These are phyloP conservation scores for Triops cancriformis DNA, from an alignment of 1,140 invertebrate genomes.

Conservation along the genomic window DNA sequence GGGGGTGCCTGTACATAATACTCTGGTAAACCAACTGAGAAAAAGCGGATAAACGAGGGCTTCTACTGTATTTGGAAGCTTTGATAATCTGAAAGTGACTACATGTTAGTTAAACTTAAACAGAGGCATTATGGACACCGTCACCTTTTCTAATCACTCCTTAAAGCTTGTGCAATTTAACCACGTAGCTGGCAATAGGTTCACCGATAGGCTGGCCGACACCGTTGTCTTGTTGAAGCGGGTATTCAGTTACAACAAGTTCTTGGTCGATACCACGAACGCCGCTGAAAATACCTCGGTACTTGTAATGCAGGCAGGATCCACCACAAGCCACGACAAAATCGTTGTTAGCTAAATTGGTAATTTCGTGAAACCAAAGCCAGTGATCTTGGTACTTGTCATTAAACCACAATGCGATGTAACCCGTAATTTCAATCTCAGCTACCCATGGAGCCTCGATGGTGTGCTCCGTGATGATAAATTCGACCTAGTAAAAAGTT, in stretches of 20 bases:
- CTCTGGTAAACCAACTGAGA: too few species aligned
- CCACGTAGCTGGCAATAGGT: background rate
- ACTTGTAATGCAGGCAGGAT: background rate
- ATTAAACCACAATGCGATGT: background rate
- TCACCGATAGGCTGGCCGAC: background rate
- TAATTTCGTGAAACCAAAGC: background rate
- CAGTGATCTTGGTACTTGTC: background rate
- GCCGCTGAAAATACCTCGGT: background rate
- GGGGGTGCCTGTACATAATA: too few species aligned
- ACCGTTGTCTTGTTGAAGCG: background rate
- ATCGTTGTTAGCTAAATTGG: background rate
- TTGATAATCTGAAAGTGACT: too few species aligned
- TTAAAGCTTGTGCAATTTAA: background rate
- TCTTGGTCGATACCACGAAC: background rate
- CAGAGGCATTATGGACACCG: too few species aligned
- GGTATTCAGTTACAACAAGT: background rate
- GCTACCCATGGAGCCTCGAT: background rate
- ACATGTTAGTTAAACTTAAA: too few species aligned
- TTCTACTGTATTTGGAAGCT: too few species aligned
- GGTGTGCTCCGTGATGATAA: background rate
- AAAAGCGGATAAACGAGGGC: too few species aligned
- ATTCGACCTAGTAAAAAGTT: background rate
- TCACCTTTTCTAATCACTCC: too few species aligned
- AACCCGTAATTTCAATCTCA: constrained; percentile 4
- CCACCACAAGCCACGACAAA: background rate